These are phyloP conservation scores for Panagrolaimus sp. DNA, from an alignment of 1,140 invertebrate genomes.

Conservation along the genomic window DNA sequence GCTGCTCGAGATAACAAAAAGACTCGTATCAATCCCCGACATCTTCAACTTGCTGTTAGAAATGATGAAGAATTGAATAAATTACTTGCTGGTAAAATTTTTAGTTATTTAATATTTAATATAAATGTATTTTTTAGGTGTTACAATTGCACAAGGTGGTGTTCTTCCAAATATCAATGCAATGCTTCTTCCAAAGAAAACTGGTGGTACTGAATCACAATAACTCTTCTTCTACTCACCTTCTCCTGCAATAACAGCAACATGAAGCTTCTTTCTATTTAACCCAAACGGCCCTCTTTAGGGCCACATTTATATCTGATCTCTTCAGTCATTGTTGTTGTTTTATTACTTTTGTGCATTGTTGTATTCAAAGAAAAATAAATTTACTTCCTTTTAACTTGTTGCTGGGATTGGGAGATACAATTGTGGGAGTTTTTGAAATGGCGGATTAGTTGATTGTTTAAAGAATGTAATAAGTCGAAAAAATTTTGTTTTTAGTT, in stretches of 20 bases:
- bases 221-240: background rate
- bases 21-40: slow-evolving; percentile 71
- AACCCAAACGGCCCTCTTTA: slow-evolving; percentile 12
- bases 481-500: too few species aligned
- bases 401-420: too few species aligned
- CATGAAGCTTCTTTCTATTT: background rate
- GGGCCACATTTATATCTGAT: slow-evolving; percentile 11
- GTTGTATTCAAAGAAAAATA: too few species aligned
- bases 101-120: too few species aligned
- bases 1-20: slow-evolving; percentile 63
- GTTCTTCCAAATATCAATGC: slow-evolving; percentile 74
- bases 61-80: slow-evolving; percentile 52
- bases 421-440: too few species aligned
- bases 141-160: slow-evolving; percentile 76
- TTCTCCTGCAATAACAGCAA: slow-evolving; percentile 40
- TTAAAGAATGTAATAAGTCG: too few species aligned
- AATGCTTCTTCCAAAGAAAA: slow-evolving; percentile 68
- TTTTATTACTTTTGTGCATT: too few species aligned
- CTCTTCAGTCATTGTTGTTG: background rate
- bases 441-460: too few species aligned
- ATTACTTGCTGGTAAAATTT: slow-evolving; percentile 63
- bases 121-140: slow-evolving; percentile 60
- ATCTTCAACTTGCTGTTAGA: slow-evolving; percentile 69
- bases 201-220: slow-evolving; percentile 33
- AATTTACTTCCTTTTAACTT: too few species aligned